Evolutionary conservation across 1,140 invertebrate species (phyloP).

Genomic region (Drosophila varians): DNA sequence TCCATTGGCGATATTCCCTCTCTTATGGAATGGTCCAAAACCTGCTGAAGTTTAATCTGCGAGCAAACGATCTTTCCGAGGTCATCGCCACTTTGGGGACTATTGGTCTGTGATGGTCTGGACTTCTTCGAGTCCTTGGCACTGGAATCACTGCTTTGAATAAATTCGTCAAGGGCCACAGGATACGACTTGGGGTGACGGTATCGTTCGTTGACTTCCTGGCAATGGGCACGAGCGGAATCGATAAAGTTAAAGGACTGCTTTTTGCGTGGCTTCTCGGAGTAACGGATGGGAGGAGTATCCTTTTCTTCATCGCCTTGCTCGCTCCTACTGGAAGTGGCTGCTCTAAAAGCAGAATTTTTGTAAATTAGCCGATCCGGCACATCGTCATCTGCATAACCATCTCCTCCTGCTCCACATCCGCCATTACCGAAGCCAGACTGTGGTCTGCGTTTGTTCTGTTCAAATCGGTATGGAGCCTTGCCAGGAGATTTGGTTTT

Average conservation of each 20-base stretch:
- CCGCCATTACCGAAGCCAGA: not conserved
- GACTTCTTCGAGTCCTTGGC: not conserved
- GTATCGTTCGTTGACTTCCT: not conserved
- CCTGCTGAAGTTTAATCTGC: slow-evolving; percentile 5
- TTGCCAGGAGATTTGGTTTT: not conserved
- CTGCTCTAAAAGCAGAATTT: not conserved
- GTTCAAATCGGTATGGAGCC: not conserved
- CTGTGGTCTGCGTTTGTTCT: not conserved
- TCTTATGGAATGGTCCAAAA: not conserved
- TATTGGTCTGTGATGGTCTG: slow-evolving; percentile 6
- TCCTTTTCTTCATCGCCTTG: not conserved
- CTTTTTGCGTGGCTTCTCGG: not conserved
- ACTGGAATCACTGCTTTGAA: not conserved
- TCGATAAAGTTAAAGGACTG: not conserved
- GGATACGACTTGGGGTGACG: not conserved
- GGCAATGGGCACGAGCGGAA: not conserved
- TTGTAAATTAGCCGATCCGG: slow-evolving; percentile 4
- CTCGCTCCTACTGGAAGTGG: not conserved
- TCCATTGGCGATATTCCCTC: not conserved
- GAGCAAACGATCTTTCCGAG: slow-evolving; percentile 17
- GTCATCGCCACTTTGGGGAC: slow-evolving; percentile 20
- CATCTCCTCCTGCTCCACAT: not conserved
- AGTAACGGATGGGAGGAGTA: not conserved
- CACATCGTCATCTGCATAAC: not conserved
- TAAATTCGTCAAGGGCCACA: no score